phyloP scores from a whole-genome alignment of 2,888 invertebrate genomes.

The Hanleya hanleyi region DNA sequence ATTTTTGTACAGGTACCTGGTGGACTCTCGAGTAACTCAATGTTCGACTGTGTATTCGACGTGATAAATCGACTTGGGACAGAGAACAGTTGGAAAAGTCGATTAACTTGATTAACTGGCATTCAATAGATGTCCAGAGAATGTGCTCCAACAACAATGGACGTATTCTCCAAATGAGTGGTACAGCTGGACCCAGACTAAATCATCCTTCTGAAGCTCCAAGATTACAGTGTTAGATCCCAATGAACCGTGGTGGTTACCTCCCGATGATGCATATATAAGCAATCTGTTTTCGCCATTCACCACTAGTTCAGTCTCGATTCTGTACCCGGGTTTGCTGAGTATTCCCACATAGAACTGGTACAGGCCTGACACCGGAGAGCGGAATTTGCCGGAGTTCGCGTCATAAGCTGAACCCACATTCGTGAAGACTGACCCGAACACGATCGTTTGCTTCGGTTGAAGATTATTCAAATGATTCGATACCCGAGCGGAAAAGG shows the following conservation, averaged over 20 bases:
- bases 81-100: too few species aligned
- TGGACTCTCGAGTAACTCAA: too few species aligned
- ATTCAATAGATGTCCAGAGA: slow-evolving; percentile 34
- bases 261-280: slow-evolving; percentile 25
- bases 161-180: slow-evolving; percentile 12
- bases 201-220: slow-evolving; percentile 25
- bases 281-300: slow-evolving; percentile 18
- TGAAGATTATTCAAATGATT: slow-evolving; percentile 24
- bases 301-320: slow-evolving; percentile 30
- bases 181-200: slow-evolving; percentile 39
- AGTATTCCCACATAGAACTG: slow-evolving; percentile 32
- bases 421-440: slow-evolving; percentile 21
- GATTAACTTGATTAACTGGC: too few species aligned
- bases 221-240: slow-evolving; percentile 36
- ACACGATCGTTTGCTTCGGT: slow-evolving; percentile 26
- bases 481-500: slow-evolving; percentile 24
- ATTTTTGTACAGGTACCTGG: too few species aligned
- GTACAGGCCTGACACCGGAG: slow-evolving; percentile 25
- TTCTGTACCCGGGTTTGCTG: slow-evolving; percentile 21
- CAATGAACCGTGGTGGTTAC: slow-evolving; percentile 18
- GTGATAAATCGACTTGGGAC: too few species aligned
- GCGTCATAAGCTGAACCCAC: slow-evolving; percentile 26
- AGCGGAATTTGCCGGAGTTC: slow-evolving; percentile 22
- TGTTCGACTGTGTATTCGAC: too few species aligned
- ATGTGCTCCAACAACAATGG: slow-evolving; percentile 36